Conservation (phyloP, 92 coral and sea anemone species). For the Umimayanthus kanabou region DNA sequence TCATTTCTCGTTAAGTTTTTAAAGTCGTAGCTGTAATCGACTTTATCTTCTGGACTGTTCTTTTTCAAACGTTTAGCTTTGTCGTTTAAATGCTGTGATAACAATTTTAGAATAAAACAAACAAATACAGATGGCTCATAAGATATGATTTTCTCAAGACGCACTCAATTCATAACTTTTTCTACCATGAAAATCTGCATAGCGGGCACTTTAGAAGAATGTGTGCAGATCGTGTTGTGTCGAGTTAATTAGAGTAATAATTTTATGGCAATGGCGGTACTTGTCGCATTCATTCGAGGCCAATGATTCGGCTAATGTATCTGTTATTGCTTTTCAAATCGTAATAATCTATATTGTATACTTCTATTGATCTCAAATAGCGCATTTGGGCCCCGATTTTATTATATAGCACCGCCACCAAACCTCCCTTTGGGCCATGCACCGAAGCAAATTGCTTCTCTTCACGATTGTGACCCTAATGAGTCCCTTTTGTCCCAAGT, state of each 20-base stretch:
- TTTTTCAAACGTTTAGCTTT: conserved; percentile 22
- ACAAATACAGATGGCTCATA: conserved; percentile 2
- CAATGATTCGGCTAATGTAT: conserved; percentile 64
- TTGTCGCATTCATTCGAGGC: conserved; percentile 50
- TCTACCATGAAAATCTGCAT: background rate
- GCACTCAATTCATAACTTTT: background rate
- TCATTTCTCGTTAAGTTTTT: conserved; percentile 21
- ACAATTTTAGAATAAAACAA: conserved; percentile 45
- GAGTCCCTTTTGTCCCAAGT: conserved; percentile 1
- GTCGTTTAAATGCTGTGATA: conserved; percentile 48
- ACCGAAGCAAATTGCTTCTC: background rate
- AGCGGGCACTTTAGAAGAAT: background rate
- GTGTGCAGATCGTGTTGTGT: background rate
- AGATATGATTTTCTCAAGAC: background rate
- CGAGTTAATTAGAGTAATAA: conserved; percentile 72
- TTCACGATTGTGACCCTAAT: background rate
- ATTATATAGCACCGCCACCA: background rate
- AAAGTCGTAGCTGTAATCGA: background rate
- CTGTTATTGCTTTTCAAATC: conserved; percentile 66
- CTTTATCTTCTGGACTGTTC: background rate
- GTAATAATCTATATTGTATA: conserved; percentile 66
- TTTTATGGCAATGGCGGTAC: conserved; percentile 49
- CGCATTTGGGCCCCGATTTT: conserved; percentile 37
- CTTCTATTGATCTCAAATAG: conserved; percentile 60
- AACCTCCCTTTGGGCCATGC: conserved; percentile 10